Base-by-base conservation (phyloP, 2,113 vertebrate species). In the Elanoides forficatus region DNA sequence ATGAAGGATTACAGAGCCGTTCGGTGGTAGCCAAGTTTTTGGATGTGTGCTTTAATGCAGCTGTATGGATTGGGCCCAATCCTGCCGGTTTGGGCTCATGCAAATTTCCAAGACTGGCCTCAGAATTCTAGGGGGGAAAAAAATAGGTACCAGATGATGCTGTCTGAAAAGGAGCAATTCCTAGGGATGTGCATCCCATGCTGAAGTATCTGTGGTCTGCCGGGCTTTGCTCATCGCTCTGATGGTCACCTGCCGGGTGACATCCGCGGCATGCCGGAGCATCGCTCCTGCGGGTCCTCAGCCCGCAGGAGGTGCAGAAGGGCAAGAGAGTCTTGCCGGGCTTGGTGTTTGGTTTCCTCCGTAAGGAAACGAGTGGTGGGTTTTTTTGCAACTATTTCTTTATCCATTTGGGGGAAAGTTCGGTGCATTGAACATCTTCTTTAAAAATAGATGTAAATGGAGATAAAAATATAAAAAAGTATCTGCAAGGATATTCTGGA, bases 191-290 rank as follows among this genome's bases (percentile, higher is more conserved):
- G 10, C 43, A 36, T 47, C 72, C 86, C 8, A 3, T 9, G 47
- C 45, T 27, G 62, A 72, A 40, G 56, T 13, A 15, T 43, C 67
- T 25, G 27, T 60, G 36, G 8, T 76, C 22, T 66, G 75, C 32
- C 8, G 27, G 66, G 27, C 68, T 91, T 65, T 56, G 29, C 34
- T 73, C 2, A 2, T 22, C 4, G 5, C 58, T 68, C 34, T 34
- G 67, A 11, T 38, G 72, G 34, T 73, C 87, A 74, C 40, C 63
- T 78, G 48, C 50, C 18, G 9, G 15, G 56, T 71, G 65, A 27
- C 36, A 60, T 3, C 17, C 12, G 2, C 0, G 0, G 25, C 36
- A 38, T 25, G 2, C 27, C 1, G 10, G 47, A 43, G 40, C 66
- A 38, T 59, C n/a, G 1, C 43, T 65, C 36, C 16, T 10, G 27